Conservation (phyloP, 2,888 invertebrate genomes). For the Eupithecia abbreviata region DNA sequence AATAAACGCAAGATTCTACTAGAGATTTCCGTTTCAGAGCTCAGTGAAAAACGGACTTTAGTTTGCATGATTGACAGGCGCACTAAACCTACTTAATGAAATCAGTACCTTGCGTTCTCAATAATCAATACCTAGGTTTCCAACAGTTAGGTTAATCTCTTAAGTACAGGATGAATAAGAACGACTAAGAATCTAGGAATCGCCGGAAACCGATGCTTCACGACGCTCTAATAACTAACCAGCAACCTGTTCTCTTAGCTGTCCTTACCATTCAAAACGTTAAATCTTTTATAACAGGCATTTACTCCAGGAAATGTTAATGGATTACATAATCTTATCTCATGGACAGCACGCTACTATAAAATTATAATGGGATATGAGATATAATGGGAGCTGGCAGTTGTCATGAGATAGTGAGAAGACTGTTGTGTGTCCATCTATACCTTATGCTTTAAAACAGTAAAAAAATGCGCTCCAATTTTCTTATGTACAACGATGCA, state of each 20-base stretch:
- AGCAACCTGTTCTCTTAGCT: conserved; percentile 54
- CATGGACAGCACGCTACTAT: conserved; percentile 17
- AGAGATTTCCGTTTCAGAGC: not conserved
- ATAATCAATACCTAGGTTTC: conserved; percentile 46
- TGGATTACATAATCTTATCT: conserved; percentile 51
- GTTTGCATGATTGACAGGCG: not conserved
- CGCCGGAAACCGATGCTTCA: conserved; percentile 66
- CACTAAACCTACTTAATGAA: conserved; percentile 47
- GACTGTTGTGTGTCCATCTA: conserved; percentile 16
- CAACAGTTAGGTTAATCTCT: conserved; percentile 57
- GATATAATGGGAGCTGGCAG: conserved; percentile 11
- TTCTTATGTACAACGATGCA: not conserved
- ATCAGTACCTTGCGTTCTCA: conserved; percentile 44
- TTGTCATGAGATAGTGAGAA: conserved; percentile 22
- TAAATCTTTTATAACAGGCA: conserved; percentile 57
- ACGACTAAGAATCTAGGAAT: conserved; percentile 56
- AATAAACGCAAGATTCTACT: not conserved
- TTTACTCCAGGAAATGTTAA: conserved; percentile 58
- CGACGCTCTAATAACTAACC: conserved; percentile 57
- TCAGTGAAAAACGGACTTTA: not conserved
- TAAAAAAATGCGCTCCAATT: not conserved
- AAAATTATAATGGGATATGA: conserved; percentile 21
- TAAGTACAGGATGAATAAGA: conserved; percentile 48
- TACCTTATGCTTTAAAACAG: not conserved
- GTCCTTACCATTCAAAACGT: conserved; percentile 50